phyloP scores from a whole-genome alignment of 2,888 invertebrate species.

The Tipula vernalis region DNA sequence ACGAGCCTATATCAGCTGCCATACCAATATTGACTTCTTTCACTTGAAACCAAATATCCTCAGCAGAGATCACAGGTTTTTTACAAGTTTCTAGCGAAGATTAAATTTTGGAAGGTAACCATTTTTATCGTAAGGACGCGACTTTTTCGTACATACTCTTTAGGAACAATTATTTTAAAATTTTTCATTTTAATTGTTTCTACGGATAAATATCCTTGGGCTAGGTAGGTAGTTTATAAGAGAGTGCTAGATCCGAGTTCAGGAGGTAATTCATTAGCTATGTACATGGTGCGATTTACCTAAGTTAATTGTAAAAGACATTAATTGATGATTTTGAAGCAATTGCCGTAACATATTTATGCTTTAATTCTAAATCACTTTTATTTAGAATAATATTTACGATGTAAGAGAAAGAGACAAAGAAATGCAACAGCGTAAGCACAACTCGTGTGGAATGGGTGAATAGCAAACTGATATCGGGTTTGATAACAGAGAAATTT shows the following conservation, averaged over 20 bases:
- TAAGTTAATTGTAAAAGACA: neutral
- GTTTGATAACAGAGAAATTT: neutral
- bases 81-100: constrained; percentile 75
- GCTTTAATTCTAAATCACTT: neutral
- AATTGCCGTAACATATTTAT: neutral
- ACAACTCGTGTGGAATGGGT: no score
- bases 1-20: constrained; percentile 89
- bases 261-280: neutral
- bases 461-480: neutral
- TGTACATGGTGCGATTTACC: neutral
- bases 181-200: constrained; percentile 24
- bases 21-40: constrained; percentile 81
- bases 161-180: constrained; percentile 26
- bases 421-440: neutral
- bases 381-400: neutral
- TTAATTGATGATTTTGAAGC: neutral
- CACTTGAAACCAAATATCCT: constrained; percentile 80
- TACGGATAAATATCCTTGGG: neutral
- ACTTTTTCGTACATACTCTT: constrained; percentile 59
- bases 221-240: neutral
- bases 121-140: constrained; percentile 50
- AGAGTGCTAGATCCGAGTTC: neutral
- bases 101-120: constrained; percentile 57
- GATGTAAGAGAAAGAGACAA: no score
- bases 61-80: constrained; percentile 82